Evolutionary conservation across 1,140 invertebrate genomes (phyloP), one percentile per base, ranked within the genome.

Genomic region (Drosophila chauvacae): DNA sequence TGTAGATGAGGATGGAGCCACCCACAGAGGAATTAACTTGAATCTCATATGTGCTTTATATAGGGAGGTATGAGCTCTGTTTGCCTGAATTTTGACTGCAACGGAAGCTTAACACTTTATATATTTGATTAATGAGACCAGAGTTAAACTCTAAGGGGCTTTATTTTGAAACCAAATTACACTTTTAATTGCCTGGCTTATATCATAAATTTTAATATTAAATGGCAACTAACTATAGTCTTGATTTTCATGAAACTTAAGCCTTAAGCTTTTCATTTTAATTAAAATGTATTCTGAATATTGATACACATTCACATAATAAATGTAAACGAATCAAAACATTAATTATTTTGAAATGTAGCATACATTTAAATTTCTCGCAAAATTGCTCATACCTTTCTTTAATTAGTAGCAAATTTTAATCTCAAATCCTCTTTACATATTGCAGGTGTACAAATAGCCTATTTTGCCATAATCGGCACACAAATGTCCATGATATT

Each of bases 401-500:
- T 0, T 47, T 13, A 23, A 48, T 41, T 59, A 5, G 18, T 7
- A 11, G 6, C 1, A 18, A 47, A 28, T 20, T 33, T 23, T 65
- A 50, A 65, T 51, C 6, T 51, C 2, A 14, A 11, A 14, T 47
- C 59, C n/a, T 45, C 16, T 70, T 62, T 50, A 39, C 20, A 7
- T 41, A 26, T 81, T 93, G 23, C 94, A 96, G 95, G 95, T 93
- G 95, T 96, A 74, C 95, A 96, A 94, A 96, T 96, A 91, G 95
- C 95, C 63, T 95, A 96, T 92, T 94, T 95, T 78, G 95, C 95
- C 70, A 96, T 96, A 76, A 96, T 96, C 91, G 95, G 95, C 78
- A 96, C 95, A 57, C 95, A 96, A 92, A 94, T 96, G 91, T 95
- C 95, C 76, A 95, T 95, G 94, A 94, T 96, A 69, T 91, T 95